Evolutionary conservation across 2,113 vertebrate species (phyloP), one percentile per base, ranked within the genome.

Genomic region (Stigmatopora argus): DNA sequence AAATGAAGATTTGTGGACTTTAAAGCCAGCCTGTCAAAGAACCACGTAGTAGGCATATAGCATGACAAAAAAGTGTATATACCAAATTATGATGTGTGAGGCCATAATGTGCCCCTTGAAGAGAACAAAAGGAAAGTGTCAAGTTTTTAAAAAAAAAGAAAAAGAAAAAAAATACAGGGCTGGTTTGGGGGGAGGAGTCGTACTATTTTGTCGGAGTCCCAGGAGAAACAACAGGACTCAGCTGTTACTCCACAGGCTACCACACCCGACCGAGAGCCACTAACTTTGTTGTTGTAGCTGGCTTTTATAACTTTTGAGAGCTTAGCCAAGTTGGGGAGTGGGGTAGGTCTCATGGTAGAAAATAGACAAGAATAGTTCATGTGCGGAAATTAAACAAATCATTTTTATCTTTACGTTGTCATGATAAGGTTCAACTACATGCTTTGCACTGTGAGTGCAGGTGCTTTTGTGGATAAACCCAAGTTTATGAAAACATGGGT

Each of bases 221-320:
- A 34, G 60, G 75, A 88, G 83, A 69, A 83, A 83, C 80, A 87
- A 86, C 87, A 88, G 79, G 83, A 86, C 86, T 67, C 89, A 91
- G 87, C 89, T 91, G 87, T 74, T 79, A 76, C 83, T 74, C 85
- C 46, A 57, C 81, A 75, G 77, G 85, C 76, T 73, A 57, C 86
- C 89, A 89, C 89, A 87, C 88, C 88, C 89, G 83, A 74, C 74
- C 8, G 77, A 70, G 81, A 87, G 79, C 78, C 75, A 69, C 79
- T 72, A 66, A 12, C 51, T 79, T 77, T 87, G 86, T 90, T 89
- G 76, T 87, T 82, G 61, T 83, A 87, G 82, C 87, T 89, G 84
- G 71, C 73, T 71, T 88, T 83, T 79, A 77, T 56, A 69, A 80
- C 72, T 82, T 38, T 23, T 67, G 68, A 75, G 65, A 60, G 52